Conservation (phyloP, 2,888 invertebrate genomes). For the Hirtodrosophila histrioides region DNA sequence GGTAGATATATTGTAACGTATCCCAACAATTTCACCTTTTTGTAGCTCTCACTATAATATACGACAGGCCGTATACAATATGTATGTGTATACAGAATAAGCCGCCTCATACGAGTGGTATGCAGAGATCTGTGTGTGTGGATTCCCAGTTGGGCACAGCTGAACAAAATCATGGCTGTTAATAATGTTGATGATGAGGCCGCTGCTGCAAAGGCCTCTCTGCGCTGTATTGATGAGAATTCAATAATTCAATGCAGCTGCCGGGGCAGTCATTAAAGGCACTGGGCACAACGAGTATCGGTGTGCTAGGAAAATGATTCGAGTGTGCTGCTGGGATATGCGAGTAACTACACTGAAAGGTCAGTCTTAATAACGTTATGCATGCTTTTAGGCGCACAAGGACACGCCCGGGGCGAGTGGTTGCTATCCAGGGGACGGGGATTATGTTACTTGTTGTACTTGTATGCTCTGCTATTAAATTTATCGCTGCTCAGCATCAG, state of each 20-base stretch:
- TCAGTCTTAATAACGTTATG: conserved; percentile 58
- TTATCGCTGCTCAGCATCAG: conserved; percentile 37
- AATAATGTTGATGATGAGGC: conserved; percentile 54
- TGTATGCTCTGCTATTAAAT: conserved; percentile 39
- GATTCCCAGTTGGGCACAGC: conserved; percentile 44
- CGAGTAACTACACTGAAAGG: conserved; percentile 44
- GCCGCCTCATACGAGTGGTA: too few species aligned
- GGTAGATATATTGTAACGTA: conserved; percentile 13
- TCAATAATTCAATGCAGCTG: conserved; percentile 65
- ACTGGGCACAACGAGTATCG: conserved; percentile 14
- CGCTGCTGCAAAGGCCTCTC: conserved; percentile 16
- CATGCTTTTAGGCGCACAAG: conserved; percentile 56
- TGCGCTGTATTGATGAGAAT: conserved; percentile 45
- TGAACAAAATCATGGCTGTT: conserved; percentile 58
- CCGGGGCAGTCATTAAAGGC: conserved; percentile 50
- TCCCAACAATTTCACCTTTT: conserved; percentile 43
- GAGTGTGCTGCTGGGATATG: conserved; percentile 37
- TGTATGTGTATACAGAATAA: background rate
- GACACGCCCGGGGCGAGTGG: conserved; percentile 21
- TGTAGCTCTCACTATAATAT: conserved; percentile 51
- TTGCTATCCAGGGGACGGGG: too few species aligned
- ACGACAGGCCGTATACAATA: conserved; percentile 38
- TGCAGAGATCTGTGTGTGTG: conserved; percentile 6
- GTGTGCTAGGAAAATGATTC: conserved; percentile 17
- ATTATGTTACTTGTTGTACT: conserved; percentile 28